phyloP scores from a whole-genome alignment of 1,140 invertebrate species.

The Drosophila ambigua region DNA sequence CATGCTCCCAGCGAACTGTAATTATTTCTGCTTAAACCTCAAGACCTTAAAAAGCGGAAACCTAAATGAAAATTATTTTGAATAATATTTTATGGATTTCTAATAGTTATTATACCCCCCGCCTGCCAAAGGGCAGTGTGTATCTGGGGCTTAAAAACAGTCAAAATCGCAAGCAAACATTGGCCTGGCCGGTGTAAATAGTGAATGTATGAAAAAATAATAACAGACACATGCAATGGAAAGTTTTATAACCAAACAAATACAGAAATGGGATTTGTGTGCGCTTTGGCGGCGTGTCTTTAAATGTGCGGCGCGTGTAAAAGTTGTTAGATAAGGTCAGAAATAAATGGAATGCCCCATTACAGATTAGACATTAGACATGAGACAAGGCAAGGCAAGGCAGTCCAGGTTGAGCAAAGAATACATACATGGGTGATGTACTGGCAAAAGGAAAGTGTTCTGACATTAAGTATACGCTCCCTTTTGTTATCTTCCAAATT shows the following conservation, averaged over 20 bases:
- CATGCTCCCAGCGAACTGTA: too few relatives aligned
- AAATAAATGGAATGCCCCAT: conserved; percentile 36
- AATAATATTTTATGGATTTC: neutral
- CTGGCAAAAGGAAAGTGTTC: conserved; percentile 28
- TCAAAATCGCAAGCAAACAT: conserved; percentile 39
- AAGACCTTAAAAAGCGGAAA: too few relatives aligned
- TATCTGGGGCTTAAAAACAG: conserved; percentile 21
- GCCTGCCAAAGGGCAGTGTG: conserved; percentile 2
- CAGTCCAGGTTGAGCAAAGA: too few relatives aligned
- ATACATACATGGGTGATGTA: neutral
- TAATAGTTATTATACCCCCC: conserved; percentile 6
- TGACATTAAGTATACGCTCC: conserved; percentile 48
- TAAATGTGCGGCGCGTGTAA: conserved; percentile 59
- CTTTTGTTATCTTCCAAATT: neutral
- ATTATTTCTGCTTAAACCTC: too few relatives aligned
- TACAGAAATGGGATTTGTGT: conserved; percentile 25
- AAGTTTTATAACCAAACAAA: conserved; percentile 40
- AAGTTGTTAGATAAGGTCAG: conserved; percentile 55
- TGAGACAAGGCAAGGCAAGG: neutral
- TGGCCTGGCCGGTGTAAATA: conserved; percentile 31
- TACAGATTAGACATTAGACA: conserved; percentile 29
- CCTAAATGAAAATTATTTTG: neutral
- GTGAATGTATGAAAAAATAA: conserved; percentile 39
- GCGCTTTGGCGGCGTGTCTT: conserved; percentile 22
- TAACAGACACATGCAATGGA: conserved; percentile 52